These are phyloP conservation scores for Apis dorsata DNA, from an alignment of 1,140 invertebrate species.

Conservation along the genomic window DNA sequence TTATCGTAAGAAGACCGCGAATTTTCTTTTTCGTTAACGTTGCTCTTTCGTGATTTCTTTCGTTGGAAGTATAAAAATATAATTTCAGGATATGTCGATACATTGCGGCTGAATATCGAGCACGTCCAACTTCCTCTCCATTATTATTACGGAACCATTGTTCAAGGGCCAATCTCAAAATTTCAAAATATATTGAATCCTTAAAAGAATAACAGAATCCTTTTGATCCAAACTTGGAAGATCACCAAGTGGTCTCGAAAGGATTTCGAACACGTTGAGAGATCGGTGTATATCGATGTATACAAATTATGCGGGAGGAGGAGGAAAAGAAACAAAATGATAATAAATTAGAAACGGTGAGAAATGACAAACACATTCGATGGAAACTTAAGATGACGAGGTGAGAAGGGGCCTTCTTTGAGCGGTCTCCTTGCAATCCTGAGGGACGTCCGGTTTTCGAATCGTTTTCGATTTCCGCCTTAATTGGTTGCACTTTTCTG, in stretches of 20 bases:
- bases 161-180: neutral
- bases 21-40: neutral
- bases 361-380: neutral
- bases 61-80: constrained; percentile 74
- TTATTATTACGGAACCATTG: neutral
- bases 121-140: neutral
- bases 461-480: constrained; percentile 52
- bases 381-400: constrained; percentile 51
- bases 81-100: constrained; percentile 71
- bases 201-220: neutral
- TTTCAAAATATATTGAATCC: too few species aligned
- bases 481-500: constrained; percentile 21
- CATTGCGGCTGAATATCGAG: constrained; percentile 48
- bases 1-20: neutral
- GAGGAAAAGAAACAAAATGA: neutral
- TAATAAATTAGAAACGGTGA: constrained; percentile 5
- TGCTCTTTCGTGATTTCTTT: constrained; percentile 14
- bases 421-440: constrained; percentile 48
- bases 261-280: neutral
- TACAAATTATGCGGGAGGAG: neutral
- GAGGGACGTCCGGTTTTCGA: constrained; percentile 41
- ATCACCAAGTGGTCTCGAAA: too few species aligned
- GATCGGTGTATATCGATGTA: neutral
- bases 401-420: constrained; percentile 69
- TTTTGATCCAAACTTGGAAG: too few species aligned